Conservation (phyloP, 2,113 vertebrate species). For the Cephalophus harveyi region DNA sequence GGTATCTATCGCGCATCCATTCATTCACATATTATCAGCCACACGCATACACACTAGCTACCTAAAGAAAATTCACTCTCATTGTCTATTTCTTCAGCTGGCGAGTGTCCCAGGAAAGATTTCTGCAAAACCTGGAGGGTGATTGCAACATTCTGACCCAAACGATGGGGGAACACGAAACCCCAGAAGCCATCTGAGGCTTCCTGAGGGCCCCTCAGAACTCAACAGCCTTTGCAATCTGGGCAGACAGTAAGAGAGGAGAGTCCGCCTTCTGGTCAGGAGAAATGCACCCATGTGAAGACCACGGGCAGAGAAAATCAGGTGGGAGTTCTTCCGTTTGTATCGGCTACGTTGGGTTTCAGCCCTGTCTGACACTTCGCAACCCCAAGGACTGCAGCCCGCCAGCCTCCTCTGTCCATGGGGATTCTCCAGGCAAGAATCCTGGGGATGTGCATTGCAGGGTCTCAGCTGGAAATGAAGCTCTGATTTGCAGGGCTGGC, state of each 20-base stretch:
- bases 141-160: no score
- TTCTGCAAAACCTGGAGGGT: not conserved
- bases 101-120: no score
- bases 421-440: not conserved
- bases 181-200: fast-evolving
- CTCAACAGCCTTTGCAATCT: fast-evolving
- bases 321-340: not conserved
- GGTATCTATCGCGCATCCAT: not conserved
- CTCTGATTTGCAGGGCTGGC: not conserved
- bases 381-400: fast-evolving
- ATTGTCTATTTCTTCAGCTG: not conserved
- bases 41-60: not conserved
- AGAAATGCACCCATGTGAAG: fast-evolving
- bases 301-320: not conserved
- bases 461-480: not conserved
- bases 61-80: not conserved
- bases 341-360: fast-evolving
- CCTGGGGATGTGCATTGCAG: fast-evolving
- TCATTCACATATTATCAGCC: not conserved
- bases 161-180: fast-evolving
- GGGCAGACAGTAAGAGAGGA: fast-evolving
- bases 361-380: not conserved
- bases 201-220: not conserved
- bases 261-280: fast-evolving
- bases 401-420: not conserved